Percentiles rank a stretch among this genome's conserved stretches.
Evolutionary conservation across 2,113 vertebrate genomes (phyloP).

Genomic region (Ploceus nigricollis): DNA sequence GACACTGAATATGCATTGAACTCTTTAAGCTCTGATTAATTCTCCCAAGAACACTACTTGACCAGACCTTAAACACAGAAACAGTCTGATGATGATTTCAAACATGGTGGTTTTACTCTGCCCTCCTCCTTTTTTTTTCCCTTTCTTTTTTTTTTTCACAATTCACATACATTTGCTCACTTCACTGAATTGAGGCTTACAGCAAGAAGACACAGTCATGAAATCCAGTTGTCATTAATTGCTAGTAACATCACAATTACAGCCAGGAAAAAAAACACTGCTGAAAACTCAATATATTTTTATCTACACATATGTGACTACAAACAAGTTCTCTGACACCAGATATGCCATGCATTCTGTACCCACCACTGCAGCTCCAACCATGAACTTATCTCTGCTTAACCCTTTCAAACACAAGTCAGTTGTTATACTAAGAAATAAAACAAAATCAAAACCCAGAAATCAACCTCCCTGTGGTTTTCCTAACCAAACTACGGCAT

Average conservation of each 20-base stretch:
- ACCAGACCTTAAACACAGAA: background rate
- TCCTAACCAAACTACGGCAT: background rate
- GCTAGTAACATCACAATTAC: constrained; percentile 13
- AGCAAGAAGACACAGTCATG: background rate
- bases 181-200: background rate
- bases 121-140: rapidly evolving
- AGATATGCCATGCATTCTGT: background rate
- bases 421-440: background rate
- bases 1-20: background rate
- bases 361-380: background rate
- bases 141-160: background rate
- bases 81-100: background rate
- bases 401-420: background rate
- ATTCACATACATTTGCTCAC: background rate
- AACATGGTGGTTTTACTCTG: background rate
- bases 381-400: background rate
- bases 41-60: background rate
- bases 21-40: background rate
- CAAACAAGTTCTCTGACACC: constrained; percentile 3
- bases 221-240: constrained; percentile 42
- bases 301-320: constrained; percentile 18
- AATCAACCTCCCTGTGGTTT: background rate
- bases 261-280: background rate
- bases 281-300: constrained; percentile 38
- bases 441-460: background rate